These are phyloP conservation scores for Ochotona curzoniae DNA, from an alignment of 2,113 vertebrate species.

Conservation along the genomic window DNA sequence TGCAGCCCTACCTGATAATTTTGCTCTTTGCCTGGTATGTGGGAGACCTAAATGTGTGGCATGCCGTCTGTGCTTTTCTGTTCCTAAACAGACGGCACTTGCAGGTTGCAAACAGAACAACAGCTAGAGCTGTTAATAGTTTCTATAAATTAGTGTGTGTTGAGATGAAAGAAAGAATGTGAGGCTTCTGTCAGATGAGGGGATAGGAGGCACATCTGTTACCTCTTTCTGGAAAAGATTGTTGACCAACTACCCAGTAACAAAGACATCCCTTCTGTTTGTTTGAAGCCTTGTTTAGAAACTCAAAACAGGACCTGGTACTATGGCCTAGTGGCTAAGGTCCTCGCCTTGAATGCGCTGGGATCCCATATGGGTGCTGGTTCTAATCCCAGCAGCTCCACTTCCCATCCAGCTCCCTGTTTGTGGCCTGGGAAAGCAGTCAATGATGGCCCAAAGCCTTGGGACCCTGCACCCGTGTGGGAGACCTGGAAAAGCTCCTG, in stretches of 20 bases:
- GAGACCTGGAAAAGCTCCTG: no score
- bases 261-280: conserved; percentile 26
- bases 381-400: no score
- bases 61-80: conserved; percentile 62
- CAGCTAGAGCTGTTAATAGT: conserved; percentile 58
- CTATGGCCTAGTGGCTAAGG: no score
- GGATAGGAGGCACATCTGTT: not conserved
- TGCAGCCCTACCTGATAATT: not conserved
- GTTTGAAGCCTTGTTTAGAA: conserved; percentile 50
- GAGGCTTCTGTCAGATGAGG: conserved; percentile 10
- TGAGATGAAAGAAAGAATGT: conserved; percentile 45
- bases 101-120: conserved; percentile 46
- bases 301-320: not conserved
- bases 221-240: conserved; percentile 4
- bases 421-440: no score
- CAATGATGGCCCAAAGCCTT: no score
- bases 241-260: not conserved
- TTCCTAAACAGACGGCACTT: conserved; percentile 59
- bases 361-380: no score
- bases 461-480: no score
- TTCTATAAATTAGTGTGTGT: conserved; percentile 54
- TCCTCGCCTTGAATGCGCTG: no score
- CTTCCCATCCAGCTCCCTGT: no score
- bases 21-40: conserved; percentile 2
- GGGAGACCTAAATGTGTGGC: not conserved